phyloP scores from a whole-genome alignment of 1,140 invertebrate species.

The Ladona fulva region DNA sequence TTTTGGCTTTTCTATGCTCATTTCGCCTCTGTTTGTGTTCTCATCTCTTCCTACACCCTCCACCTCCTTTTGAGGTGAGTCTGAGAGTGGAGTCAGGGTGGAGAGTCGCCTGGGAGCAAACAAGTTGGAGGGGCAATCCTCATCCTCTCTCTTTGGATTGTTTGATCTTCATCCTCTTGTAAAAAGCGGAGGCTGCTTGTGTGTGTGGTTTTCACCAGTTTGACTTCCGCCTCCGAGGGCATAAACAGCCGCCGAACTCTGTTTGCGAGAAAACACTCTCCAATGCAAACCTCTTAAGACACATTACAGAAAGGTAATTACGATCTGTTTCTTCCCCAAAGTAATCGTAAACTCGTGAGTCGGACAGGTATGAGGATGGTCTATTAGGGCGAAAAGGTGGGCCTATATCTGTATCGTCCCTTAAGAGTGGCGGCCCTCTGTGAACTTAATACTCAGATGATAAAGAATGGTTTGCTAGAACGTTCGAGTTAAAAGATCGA shows the following conservation, averaged over 20 bases:
- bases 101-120: background rate
- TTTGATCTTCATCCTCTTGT: background rate
- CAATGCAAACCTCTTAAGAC: slow-evolving; percentile 3
- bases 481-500: too few species aligned
- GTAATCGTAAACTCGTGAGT: too few species aligned
- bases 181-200: background rate
- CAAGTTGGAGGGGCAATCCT: background rate
- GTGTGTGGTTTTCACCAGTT: background rate
- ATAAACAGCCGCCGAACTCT: background rate
- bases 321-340: background rate
- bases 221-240: background rate
- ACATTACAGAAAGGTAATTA: background rate
- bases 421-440: too few species aligned
- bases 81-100: background rate
- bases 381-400: too few species aligned
- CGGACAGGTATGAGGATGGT: too few species aligned
- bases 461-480: too few species aligned
- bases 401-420: too few species aligned
- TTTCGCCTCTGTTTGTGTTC: background rate
- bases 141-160: background rate
- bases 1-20: background rate
- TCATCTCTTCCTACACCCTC: background rate
- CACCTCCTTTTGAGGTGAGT: background rate
- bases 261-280: background rate
- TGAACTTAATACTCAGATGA: too few species aligned